Evolutionary conservation across 2,797 vertebrate species (phyloP).

Genomic region (Hydrophis major): DNA sequence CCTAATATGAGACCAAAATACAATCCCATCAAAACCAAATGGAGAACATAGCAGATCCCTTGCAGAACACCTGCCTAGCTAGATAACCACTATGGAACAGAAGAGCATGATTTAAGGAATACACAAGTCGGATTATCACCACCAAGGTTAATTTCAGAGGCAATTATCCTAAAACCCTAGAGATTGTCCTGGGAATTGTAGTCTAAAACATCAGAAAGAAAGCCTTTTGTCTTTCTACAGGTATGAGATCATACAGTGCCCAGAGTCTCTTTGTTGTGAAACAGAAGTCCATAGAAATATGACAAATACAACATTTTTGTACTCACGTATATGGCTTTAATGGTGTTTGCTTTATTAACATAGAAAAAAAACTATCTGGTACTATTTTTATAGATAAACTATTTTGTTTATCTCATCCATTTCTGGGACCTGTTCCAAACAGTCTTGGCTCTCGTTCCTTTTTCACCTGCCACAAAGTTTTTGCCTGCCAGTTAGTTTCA

Average conservation of each 20-base stretch:
- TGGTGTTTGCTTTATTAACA: background rate
- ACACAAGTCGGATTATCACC: background rate
- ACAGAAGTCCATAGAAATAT: background rate
- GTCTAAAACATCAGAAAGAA: background rate
- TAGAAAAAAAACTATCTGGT: background rate
- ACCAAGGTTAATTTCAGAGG: background rate
- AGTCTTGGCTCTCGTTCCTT: background rate
- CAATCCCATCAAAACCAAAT: background rate
- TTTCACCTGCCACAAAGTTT: background rate
- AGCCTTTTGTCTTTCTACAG: background rate
- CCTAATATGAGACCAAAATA: background rate
- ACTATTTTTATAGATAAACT: background rate
- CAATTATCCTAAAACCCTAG: background rate
- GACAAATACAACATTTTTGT: background rate
- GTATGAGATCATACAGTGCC: too few relatives aligned
- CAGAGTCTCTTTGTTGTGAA: background rate
- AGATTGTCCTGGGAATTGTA: background rate
- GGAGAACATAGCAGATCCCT: background rate
- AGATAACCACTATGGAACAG: background rate
- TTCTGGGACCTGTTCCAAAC: background rate
- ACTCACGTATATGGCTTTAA: background rate
- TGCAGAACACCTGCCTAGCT: background rate
- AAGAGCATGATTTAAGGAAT: background rate
- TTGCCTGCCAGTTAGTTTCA: background rate
- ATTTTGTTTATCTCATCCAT: background rate